phyloP scores from a whole-genome alignment of 2,113 vertebrate species.

The Rafetus swinhoei region DNA sequence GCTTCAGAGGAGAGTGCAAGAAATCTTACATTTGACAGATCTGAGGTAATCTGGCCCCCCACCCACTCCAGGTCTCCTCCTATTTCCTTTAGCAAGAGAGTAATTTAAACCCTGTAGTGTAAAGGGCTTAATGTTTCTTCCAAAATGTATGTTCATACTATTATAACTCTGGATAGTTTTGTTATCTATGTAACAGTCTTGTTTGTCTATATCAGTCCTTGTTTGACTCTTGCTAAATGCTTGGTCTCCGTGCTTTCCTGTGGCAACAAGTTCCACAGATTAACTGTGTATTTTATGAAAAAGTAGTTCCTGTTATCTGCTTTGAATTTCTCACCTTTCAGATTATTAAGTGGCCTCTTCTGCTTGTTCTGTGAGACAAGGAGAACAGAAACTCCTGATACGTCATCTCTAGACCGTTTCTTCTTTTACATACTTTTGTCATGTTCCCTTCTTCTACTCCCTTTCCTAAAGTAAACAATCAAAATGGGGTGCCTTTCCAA shows the following conservation, averaged over 20 bases:
- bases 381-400: accelerated
- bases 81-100: too few relatives aligned
- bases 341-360: neutral
- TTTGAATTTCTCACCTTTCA: neutral
- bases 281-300: neutral
- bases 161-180: neutral
- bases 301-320: neutral
- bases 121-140: neutral
- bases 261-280: neutral
- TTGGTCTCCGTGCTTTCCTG: neutral
- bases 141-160: accelerated
- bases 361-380: neutral
- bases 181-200: neutral
- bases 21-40: accelerated
- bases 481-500: accelerated
- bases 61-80: accelerated
- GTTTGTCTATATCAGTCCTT: neutral
- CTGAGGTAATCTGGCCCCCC: neutral
- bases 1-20: neutral
- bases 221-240: neutral
- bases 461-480: accelerated
- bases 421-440: accelerated
- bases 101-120: neutral
- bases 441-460: neutral
- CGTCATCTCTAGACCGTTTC: neutral